These are phyloP conservation scores for Coenonympha arcania DNA, from an alignment of 2,888 invertebrate genomes.

Conservation along the genomic window DNA sequence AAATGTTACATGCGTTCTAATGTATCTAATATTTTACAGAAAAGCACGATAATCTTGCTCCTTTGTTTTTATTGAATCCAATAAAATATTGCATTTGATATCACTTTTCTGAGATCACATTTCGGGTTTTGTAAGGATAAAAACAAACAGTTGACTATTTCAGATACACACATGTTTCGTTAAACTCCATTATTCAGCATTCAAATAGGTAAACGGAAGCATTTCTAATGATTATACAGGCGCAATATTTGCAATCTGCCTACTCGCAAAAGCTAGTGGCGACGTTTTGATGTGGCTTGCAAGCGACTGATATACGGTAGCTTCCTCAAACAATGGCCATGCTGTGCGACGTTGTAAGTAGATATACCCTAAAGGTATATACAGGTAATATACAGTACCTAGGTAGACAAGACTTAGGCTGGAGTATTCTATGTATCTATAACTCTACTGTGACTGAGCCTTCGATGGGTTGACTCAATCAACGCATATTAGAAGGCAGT, in stretches of 20 bases:
- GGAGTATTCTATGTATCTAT: too few species aligned
- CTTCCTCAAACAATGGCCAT: conserved; percentile 1
- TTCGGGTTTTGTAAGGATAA: background rate
- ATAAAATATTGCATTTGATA: background rate
- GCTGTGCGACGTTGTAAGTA: background rate
- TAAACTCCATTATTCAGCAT: conserved; percentile 6
- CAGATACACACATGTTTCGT: too few species aligned
- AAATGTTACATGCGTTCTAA: too few species aligned
- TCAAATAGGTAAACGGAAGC: background rate
- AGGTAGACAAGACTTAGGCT: too few species aligned
- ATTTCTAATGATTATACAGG: too few species aligned
- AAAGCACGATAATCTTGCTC: too few species aligned
- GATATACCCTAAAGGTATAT: background rate
- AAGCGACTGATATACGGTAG: background rate
- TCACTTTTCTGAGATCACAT: background rate
- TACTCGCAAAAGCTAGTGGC: background rate
- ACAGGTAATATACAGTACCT: too few species aligned
- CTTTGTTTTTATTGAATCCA: background rate
- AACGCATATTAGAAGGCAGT: background rate
- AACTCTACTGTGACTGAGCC: too few species aligned
- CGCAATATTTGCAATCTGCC: background rate
- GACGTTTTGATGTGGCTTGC: conserved; percentile 3
- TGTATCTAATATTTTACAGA: too few species aligned
- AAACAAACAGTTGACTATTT: conserved; percentile 2
- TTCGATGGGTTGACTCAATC: conserved; percentile 2